Conservation (phyloP, 2,797 vertebrate species). For the Scomberomorus guttatus region DNA sequence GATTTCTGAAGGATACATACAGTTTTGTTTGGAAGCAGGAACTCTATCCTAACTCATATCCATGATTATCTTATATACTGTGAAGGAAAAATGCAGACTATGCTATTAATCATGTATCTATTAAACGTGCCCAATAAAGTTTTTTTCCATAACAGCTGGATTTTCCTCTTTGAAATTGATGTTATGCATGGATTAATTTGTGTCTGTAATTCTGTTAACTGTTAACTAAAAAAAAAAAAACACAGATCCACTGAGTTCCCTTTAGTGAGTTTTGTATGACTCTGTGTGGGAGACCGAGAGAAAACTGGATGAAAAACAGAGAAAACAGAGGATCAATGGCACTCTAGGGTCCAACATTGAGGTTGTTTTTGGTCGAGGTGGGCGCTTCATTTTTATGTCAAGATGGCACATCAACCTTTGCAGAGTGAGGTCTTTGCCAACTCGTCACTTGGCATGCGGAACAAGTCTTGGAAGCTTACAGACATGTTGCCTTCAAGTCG, state of each 20-base stretch:
- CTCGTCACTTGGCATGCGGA: slow-evolving; percentile 33
- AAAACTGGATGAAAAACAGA: slow-evolving; percentile 40
- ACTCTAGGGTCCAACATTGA: slow-evolving; percentile 16
- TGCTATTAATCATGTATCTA: slow-evolving; percentile 7
- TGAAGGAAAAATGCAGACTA: slow-evolving; percentile 14
- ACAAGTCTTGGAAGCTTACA: slow-evolving; percentile 15
- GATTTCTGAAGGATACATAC: neutral
- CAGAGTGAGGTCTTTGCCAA: slow-evolving; percentile 21
- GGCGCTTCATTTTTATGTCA: slow-evolving; percentile 25
- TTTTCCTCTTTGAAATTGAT: slow-evolving; percentile 15
- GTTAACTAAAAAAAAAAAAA: slow-evolving; percentile 20
- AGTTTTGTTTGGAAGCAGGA: slow-evolving; percentile 23
- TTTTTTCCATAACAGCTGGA: slow-evolving; percentile 25
- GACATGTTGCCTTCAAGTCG: slow-evolving; percentile 28
- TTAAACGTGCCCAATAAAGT: neutral
- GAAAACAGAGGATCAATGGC: slow-evolving; percentile 50
- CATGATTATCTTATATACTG: slow-evolving; percentile 34
- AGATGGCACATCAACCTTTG: slow-evolving; percentile 35
- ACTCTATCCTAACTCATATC: slow-evolving; percentile 23
- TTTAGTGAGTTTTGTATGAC: slow-evolving; percentile 8
- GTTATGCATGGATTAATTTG: neutral
- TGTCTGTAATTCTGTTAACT: slow-evolving; percentile 26
- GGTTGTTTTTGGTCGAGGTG: slow-evolving; percentile 28
- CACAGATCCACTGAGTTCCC: neutral
- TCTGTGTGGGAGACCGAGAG: slow-evolving; percentile 10